Conservation (phyloP, 1,140 invertebrate genomes). For the Halesus radiatus region DNA sequence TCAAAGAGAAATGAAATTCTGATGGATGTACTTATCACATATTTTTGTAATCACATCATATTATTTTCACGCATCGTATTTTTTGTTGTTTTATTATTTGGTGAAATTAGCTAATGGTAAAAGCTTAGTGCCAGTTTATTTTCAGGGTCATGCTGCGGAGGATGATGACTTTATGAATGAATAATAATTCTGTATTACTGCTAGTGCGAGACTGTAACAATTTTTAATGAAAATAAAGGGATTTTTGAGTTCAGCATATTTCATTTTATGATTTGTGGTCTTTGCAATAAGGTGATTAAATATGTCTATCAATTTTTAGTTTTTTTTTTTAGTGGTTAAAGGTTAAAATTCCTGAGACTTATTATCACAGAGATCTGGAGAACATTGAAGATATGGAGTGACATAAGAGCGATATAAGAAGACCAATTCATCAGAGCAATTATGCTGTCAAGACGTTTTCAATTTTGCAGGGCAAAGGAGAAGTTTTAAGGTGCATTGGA, state of each 20-base stretch:
- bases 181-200: constrained; percentile 10
- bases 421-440: no score
- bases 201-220: constrained; percentile 26
- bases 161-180: neutral
- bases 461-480: no score
- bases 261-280: neutral
- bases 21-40: neutral
- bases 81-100: neutral
- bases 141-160: neutral
- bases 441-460: no score
- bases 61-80: neutral
- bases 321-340: no score
- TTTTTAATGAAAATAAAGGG: constrained; percentile 27
- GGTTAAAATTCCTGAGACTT: no score
- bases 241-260: constrained; percentile 22
- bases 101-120: constrained; percentile 6
- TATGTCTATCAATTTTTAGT: neutral
- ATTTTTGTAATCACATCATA: no score
- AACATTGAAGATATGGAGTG: no score
- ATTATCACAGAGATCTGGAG: no score
- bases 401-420: no score
- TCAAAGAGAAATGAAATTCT: neutral
- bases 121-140: neutral
- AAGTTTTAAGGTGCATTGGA: no score
- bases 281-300: neutral